phyloP scores from a whole-genome alignment of 2,888 invertebrate genomes.

The Hydriomena furcata region DNA sequence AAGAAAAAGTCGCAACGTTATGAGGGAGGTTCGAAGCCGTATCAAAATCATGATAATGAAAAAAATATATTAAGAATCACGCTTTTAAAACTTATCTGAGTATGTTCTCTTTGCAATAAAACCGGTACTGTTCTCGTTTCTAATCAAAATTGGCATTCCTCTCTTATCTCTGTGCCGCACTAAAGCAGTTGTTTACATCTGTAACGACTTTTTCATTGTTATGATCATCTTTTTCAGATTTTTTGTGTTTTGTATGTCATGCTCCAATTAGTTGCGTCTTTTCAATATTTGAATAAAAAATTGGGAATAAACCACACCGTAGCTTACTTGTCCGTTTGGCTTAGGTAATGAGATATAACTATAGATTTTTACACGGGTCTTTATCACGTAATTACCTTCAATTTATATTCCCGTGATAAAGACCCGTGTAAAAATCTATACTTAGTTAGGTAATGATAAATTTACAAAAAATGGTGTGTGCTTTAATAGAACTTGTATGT shows the following conservation, averaged over 20 bases:
- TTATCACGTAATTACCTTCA: too few species aligned
- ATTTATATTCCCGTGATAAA: too few species aligned
- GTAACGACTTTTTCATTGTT: slow-evolving; percentile 55
- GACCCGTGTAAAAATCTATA: too few species aligned
- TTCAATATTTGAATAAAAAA: slow-evolving; percentile 31
- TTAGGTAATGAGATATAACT: slow-evolving; percentile 41
- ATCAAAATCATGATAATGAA: slow-evolving; percentile 43
- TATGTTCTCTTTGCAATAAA: slow-evolving; percentile 63
- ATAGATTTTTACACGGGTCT: too few species aligned
- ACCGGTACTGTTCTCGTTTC: slow-evolving; percentile 68
- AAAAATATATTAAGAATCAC: slow-evolving; percentile 65
- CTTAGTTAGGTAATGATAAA: slow-evolving; percentile 47
- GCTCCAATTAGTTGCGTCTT: slow-evolving; percentile 35
- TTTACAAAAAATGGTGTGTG: slow-evolving; percentile 57
- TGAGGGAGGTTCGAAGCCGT: slow-evolving; percentile 27
- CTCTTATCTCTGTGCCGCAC: slow-evolving; percentile 67
- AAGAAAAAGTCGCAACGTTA: slow-evolving; percentile 26
- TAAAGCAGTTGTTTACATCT: slow-evolving; percentile 61
- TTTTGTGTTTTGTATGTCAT: slow-evolving; percentile 29
- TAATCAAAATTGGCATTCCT: slow-evolving; percentile 78
- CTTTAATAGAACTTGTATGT: slow-evolving; percentile 55
- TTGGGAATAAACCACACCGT: slow-evolving; percentile 32
- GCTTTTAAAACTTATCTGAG: slow-evolving; percentile 68
- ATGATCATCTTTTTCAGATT: slow-evolving; percentile 40
- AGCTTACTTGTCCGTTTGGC: slow-evolving; percentile 39